Conservation (phyloP, 2,113 vertebrate species). For the Dromaius novaehollandiae region DNA sequence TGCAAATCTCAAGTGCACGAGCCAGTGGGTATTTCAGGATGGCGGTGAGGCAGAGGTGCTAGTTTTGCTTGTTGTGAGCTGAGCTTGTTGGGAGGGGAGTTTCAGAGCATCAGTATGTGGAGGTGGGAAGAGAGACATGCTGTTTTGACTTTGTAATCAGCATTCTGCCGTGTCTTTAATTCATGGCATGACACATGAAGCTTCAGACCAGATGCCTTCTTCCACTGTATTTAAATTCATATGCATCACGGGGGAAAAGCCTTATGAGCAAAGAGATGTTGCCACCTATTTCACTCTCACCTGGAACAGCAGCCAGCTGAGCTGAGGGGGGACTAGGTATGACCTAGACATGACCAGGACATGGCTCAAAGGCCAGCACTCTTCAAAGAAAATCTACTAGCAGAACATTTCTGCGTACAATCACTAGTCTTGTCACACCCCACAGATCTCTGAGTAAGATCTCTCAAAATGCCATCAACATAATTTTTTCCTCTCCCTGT, state of each 20-base stretch:
- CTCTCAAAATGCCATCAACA: not conserved
- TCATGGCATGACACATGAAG: not conserved
- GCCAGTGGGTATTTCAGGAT: not conserved
- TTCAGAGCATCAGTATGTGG: accelerated
- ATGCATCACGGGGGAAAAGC: not conserved
- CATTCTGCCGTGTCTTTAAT: not conserved
- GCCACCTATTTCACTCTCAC: not conserved
- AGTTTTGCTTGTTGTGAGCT: not conserved
- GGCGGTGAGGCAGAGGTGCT: not conserved
- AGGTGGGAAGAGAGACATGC: not conserved
- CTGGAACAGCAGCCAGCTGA: not conserved
- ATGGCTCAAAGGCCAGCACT: not conserved
- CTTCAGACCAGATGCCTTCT: not conserved
- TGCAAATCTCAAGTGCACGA: not conserved
- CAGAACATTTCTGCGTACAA: not conserved
- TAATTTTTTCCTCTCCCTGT: not conserved
- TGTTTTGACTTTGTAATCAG: not conserved
- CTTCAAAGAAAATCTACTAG: constrained; percentile 15
- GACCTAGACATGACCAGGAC: not conserved
- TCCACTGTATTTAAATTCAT: not conserved
- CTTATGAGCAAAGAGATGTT: not conserved
- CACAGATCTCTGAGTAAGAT: not conserved
- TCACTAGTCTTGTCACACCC: not conserved
- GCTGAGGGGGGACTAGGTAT: not conserved
- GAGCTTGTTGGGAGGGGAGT: not conserved